Evolutionary conservation across 2,888 invertebrate species (phyloP).

Genomic region (Pteria penguin): DNA sequence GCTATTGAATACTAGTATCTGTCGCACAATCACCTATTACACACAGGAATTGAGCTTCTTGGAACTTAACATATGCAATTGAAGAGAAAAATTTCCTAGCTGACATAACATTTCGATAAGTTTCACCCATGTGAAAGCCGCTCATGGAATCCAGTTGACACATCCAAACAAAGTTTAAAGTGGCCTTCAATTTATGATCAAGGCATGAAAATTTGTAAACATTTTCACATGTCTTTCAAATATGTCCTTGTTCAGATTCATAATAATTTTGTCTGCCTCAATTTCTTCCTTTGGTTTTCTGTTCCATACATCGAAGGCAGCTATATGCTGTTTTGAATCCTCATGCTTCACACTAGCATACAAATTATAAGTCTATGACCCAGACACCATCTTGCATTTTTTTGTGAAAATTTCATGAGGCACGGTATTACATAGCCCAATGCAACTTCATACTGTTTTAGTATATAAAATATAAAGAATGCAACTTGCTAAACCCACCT

Average conservation of each 20-base stretch:
- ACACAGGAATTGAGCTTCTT: conserved; percentile 11
- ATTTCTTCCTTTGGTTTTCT: conserved; percentile 10
- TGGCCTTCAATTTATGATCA: conserved; percentile 28
- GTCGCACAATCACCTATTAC: conserved; percentile 40
- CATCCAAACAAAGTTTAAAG: conserved; percentile 37
- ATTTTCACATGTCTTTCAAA: neutral
- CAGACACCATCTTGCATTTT: neutral
- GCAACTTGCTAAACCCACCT: too few relatives aligned
- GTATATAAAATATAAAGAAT: too few relatives aligned
- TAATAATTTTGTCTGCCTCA: conserved; percentile 25
- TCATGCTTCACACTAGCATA: conserved; percentile 12
- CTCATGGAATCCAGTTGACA: conserved; percentile 36
- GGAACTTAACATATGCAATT: conserved; percentile 29
- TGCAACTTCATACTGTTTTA: too few relatives aligned
- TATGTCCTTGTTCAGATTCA: conserved; percentile 14
- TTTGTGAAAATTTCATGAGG: too few relatives aligned
- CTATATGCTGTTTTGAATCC: neutral
- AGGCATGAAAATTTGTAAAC: conserved; percentile 24
- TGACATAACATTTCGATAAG: conserved; percentile 31
- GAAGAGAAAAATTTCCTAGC: conserved; percentile 23
- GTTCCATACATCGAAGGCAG: neutral
- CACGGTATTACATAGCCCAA: too few relatives aligned
- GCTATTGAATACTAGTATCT: conserved; percentile 30
- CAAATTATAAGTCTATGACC: neutral
- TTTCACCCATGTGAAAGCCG: conserved; percentile 25